phyloP scores from a whole-genome alignment of 2,888 invertebrate species.

The Drosophila rubida region DNA sequence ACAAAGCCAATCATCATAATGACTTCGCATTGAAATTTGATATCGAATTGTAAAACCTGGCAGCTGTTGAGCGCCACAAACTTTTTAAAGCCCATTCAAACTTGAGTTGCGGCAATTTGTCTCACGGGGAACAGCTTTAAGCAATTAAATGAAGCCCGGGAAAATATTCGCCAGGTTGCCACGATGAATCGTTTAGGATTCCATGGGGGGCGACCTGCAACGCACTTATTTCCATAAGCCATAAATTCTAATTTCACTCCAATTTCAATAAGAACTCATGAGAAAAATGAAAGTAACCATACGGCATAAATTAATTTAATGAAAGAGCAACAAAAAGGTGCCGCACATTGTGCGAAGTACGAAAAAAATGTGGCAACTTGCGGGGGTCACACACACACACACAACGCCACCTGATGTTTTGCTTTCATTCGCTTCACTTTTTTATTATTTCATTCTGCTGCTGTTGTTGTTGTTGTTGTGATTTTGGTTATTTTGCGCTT shows the following conservation, averaged over 20 bases:
- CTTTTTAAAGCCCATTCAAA: background rate
- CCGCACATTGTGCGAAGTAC: slow-evolving; percentile 18
- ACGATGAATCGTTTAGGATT: slow-evolving; percentile 1
- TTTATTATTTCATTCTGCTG: slow-evolving; percentile 4
- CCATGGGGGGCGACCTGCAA: background rate
- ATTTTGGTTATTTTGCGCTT: slow-evolving; percentile 35
- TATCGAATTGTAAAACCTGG: background rate
- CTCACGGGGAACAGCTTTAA: background rate
- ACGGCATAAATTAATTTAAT: slow-evolving; percentile 56
- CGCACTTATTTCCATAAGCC: slow-evolving; percentile 15
- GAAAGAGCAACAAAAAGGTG: slow-evolving; percentile 15
- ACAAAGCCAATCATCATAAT: background rate
- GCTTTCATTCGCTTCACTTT: slow-evolving; percentile 23
- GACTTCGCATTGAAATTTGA: background rate
- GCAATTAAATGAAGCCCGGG: background rate
- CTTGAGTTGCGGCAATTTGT: background rate
- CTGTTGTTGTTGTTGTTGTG: slow-evolving; percentile 12
- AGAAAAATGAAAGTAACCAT: slow-evolving; percentile 27
- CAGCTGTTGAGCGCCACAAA: background rate
- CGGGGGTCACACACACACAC: slow-evolving; percentile 17
- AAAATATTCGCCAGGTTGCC: slow-evolving; percentile 6
- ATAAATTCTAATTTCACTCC: slow-evolving; percentile 32
- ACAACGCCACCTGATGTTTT: slow-evolving; percentile 37
- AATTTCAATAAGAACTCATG: slow-evolving; percentile 40
- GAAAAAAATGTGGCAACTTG: slow-evolving; percentile 8